Base-by-base conservation (phyloP, 2,888 invertebrate species). In the Pseudococcus viburni region DNA sequence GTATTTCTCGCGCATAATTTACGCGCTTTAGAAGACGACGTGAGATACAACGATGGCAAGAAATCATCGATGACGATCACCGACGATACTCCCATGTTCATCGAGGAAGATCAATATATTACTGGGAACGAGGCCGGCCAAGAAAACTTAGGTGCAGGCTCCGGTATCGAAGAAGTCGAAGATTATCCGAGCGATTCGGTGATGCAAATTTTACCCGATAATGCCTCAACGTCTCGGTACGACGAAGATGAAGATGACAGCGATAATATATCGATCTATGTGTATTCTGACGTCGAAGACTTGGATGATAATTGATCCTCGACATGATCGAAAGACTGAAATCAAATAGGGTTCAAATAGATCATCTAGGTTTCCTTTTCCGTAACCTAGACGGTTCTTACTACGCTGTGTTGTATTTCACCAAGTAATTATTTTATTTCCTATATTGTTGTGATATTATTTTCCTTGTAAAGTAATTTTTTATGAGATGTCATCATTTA, bases 1-100 rank as follows among this genome's bases (percentile, higher is more conserved):
- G 80, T 55, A 0, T 87, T 80, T 7, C 55, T 87, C 8, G 55
- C 77, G 12, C 87, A 87, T 83, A 88, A 88, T 42, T 42, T 88
- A 55, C 42, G 80, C 42, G 8, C 6, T 3, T 4, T 80, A 9
- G 80, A 80, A 42, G 80, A 80, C 19, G 80, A 80, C 42, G 80
- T 46, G 33, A 73, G 33, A 12, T 42, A 42, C 42, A n/a, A 80
- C 46, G 33, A 12, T 15, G n/a, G 11, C n/a, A 80, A 80, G 15
- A 73, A 42, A 33, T 33, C 26, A 42, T 42, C 80, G 12, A 73
- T 73, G 15, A 15, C 68, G 4, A 15, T 73, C 15, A 73, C 26
- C 15, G 80, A 80, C 2, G 80, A 80, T 12, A 80, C 42, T 3
- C 8, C 80, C 19, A 42, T 42, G n/a, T 80, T 80, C 19, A 42